Conservation (phyloP, 2,113 vertebrate genomes). For the Atrichornis clamosus region DNA sequence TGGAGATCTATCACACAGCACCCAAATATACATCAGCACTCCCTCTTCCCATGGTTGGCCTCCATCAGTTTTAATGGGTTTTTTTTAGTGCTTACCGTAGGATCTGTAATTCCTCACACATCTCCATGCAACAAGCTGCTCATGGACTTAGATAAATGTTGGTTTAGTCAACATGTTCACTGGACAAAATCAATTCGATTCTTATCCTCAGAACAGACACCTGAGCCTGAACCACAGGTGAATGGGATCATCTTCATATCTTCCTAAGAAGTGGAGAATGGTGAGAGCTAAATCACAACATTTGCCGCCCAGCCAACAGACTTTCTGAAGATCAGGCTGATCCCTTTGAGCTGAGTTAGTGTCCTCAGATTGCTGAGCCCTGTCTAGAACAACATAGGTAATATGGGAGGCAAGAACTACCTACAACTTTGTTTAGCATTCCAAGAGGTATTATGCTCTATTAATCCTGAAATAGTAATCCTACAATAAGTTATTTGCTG, state of each 20-base stretch:
- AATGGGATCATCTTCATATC: not conserved
- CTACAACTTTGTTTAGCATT: not conserved
- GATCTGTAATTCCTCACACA: not conserved
- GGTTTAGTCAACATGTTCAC: not conserved
- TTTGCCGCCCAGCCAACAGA: not conserved
- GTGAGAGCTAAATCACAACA: not conserved
- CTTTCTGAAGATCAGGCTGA: not conserved
- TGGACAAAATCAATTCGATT: not conserved
- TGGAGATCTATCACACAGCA: not conserved
- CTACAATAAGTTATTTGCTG: not conserved
- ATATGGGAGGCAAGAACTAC: not conserved
- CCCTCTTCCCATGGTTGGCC: not conserved
- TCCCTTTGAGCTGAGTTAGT: not conserved
- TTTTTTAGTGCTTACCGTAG: not conserved
- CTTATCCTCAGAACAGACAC: not conserved
- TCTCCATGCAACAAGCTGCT: not conserved
- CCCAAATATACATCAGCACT: not conserved
- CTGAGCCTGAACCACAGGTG: not conserved
- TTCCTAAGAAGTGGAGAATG: not conserved
- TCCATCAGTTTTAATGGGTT: fast-evolving
- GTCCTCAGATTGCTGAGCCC: not conserved
- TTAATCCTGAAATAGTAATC: not conserved
- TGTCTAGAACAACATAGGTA: not conserved
- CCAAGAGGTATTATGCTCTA: not conserved
- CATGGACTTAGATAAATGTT: not conserved